Evolutionary conservation across 2,113 vertebrate species (phyloP).

Genomic region (Candoia aspera): DNA sequence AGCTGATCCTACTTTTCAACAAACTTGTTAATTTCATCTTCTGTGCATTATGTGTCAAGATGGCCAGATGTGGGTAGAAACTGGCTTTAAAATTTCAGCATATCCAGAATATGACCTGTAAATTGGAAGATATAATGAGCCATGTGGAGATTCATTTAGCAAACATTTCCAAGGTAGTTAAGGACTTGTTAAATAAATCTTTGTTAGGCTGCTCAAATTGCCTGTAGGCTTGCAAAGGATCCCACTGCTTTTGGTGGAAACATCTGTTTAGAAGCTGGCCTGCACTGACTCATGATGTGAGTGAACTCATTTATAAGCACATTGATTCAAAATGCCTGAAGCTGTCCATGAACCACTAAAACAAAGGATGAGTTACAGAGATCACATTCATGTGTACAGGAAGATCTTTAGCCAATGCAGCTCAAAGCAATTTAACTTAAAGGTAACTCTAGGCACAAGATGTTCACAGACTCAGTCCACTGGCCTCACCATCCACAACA

Average conservation of each 20-base stretch:
- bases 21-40: conserved; percentile 17
- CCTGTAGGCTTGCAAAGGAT: conserved; percentile 21
- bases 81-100: conserved; percentile 4
- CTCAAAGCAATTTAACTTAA: background rate
- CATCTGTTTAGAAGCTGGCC: conserved; percentile 19
- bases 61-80: background rate
- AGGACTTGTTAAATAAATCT: conserved; percentile 38
- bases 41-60: background rate
- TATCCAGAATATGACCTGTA: conserved; percentile 1
- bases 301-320: conserved; percentile 5
- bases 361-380: background rate
- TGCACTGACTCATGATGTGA: conserved; percentile 10
- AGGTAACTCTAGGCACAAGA: background rate
- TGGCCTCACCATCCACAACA: background rate
- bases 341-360: background rate
- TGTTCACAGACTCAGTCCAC: background rate
- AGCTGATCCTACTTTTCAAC: conserved; percentile 1
- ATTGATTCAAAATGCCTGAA: conserved; percentile 17
- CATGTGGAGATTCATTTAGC: conserved; percentile 15
- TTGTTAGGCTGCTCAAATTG: conserved; percentile 27
- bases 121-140: conserved; percentile 1
- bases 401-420: background rate
- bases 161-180: conserved; percentile 15
- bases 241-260: conserved; percentile 14
- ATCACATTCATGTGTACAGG: background rate